Base-by-base conservation (phyloP, 2,797 vertebrate genomes). In the Channallabes apus region DNA sequence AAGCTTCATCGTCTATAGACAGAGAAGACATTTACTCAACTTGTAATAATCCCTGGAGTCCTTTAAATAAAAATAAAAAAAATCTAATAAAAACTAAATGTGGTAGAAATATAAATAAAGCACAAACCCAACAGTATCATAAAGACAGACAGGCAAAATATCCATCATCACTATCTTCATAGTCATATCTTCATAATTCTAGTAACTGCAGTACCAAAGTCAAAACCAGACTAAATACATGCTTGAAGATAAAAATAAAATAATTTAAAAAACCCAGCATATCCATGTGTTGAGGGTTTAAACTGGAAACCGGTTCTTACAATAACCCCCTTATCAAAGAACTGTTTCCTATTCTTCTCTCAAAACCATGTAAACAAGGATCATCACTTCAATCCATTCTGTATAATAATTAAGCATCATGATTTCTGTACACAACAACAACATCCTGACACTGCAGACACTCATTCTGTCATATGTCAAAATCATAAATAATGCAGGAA, bases 251-350 rank as follows among this genome's bases (percentile, higher is more conserved):
- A 9, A 65, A 29, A 59, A 6, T 8, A 14, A 41, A 12, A 18
- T 18, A 56, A 38, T n/a, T n/a, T n/a, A 65, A 85, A 9, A 51
- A 29, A 15, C 9, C 6, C 18, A 32, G 27, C 27, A 69, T 35
- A 59, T 72, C 51, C 3, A 41, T 71, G 62, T 54, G 46, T 7
- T 67, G 24, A 17, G 68, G 32, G 2, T 18, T 22, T 68, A 76
- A 80, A 68, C 73, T 29, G 61, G 27, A 64, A 22, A 67, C 51
- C 6, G 35, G 68, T 76, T 84, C 24, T 84, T 67, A n/a, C 32
- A 83, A 56, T 20, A 82, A 82, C 32, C 24, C 38, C 24, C 17
- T 65, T 46, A 79, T 51, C 61, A 18, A 54, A 80, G 9, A 29
- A 65, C 8, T 3, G 78, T 29, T 80, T 29, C 38, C 59, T 51